Base-by-base conservation (phyloP, 2,113 vertebrate genomes). In the Sylvilagus bachmani region DNA sequence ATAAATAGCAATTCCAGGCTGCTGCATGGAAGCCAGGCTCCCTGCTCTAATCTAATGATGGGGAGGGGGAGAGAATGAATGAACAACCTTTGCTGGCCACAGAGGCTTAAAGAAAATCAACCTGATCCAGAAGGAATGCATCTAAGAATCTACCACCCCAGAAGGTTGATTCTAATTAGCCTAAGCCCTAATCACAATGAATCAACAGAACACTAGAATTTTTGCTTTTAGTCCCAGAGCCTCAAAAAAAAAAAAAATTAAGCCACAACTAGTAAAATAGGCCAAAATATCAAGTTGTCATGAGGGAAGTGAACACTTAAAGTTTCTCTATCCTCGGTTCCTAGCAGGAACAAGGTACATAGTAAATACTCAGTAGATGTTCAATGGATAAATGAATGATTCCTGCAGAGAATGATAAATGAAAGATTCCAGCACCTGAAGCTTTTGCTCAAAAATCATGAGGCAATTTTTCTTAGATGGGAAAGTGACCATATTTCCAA, bases 231-330 rank as follows among this genome's bases (percentile, higher is more conserved):
- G 29, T 1, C 36, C 10, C 77, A 36, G 49, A 89, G 64, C 1
- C 55, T 85, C 22, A n/a, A 33, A 66, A 73, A 86, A 92, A 96
- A n/a, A 33, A 66, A 73, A 86, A 92, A 96, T 36, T 53, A 81
- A 69, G 58, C 17, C 36, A 16, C 27, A n/a, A 2, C 16, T 61
- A 61, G 14, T 4, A 7, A 13, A 86, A 67, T 4, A 58, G 24
- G 38, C 6, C 6, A n/a, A 58, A 38, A 81, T 29, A 11, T 84
- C 64, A 75, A 55, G 31, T 29, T 85, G 10, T 38, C 36, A 70
- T 33, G 66, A 74, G 21, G 64, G 17, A 80, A 22, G 49, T 62
- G 21, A 87, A 78, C 21, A 84, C 1, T 10, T 85, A 6, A 66
- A 17, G 5, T 64, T 82, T 90, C 62, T 82, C 64, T 27, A 5